Conservation (phyloP, 2,888 invertebrate species). For the Congeria kusceri region DNA sequence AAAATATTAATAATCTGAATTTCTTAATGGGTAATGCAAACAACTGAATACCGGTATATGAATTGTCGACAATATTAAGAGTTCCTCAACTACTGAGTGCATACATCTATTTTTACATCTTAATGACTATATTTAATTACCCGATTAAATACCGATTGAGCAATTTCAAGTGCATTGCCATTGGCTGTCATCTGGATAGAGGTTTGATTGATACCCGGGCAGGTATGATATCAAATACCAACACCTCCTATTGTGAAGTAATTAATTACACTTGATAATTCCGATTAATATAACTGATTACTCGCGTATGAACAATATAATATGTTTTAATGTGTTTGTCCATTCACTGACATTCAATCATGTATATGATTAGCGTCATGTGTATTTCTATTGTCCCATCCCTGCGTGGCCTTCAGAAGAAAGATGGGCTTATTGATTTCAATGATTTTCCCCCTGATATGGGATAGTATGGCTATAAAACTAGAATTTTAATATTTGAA, state of each 20-base stretch:
- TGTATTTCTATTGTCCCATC: slow-evolving; percentile 5
- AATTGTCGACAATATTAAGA: too few species aligned
- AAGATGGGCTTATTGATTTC: slow-evolving; percentile 1
- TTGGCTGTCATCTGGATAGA: too few species aligned
- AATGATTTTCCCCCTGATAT: background rate
- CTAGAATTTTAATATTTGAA: background rate
- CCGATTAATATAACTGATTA: background rate
- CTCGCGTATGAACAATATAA: background rate
- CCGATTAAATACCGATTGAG: too few species aligned
- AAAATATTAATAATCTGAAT: too few species aligned
- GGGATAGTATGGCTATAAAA: background rate
- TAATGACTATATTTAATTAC: too few species aligned
- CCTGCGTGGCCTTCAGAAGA: background rate
- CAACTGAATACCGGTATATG: too few species aligned
- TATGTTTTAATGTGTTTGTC: slow-evolving; percentile 5
- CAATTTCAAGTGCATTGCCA: too few species aligned
- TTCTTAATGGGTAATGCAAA: too few species aligned
- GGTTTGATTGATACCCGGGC: background rate
- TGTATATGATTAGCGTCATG: background rate
- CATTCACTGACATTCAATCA: slow-evolving; percentile 1
- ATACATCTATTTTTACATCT: too few species aligned
- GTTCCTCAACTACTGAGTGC: too few species aligned
- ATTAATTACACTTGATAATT: slow-evolving; percentile 40
- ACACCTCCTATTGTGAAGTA: slow-evolving; percentile 34
- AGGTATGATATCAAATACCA: slow-evolving; percentile 24